These are phyloP conservation scores for Nasonia giraulti DNA, from an alignment of 1,140 invertebrate genomes.

Conservation along the genomic window DNA sequence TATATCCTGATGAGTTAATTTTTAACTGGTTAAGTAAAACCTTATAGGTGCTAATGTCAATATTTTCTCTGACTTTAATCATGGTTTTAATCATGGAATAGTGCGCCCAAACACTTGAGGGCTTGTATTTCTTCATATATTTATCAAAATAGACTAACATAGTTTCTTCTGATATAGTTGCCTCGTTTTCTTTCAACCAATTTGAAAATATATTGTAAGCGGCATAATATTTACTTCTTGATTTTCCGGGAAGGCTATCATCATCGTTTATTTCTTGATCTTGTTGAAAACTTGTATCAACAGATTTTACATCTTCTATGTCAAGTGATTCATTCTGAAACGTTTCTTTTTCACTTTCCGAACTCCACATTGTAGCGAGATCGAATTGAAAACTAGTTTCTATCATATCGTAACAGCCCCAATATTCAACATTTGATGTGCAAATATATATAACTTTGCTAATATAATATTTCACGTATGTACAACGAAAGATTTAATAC, in stretches of 20 bases:
- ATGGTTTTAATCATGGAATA: constrained; percentile 2
- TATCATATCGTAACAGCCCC: background rate
- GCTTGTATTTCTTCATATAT: constrained; percentile 18
- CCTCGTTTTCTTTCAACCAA: background rate
- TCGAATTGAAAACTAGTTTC: background rate
- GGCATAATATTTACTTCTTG: background rate
- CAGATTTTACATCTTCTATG: background rate
- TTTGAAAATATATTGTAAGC: background rate
- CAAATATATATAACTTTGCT: too few species aligned
- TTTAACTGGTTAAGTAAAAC: background rate
- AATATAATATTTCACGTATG: too few species aligned
- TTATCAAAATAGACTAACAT: background rate
- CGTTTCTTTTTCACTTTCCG: background rate
- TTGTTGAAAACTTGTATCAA: too few species aligned
- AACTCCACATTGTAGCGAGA: background rate
- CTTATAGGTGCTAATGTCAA: background rate
- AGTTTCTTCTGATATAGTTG: background rate
- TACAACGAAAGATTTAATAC: too few species aligned
- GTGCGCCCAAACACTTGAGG: background rate
- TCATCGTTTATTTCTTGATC: background rate
- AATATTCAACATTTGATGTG: too few species aligned
- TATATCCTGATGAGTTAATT: background rate
- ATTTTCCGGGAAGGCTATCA: background rate
- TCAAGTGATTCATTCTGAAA: background rate
- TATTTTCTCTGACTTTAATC: constrained; percentile 17